Evolutionary conservation across 2,797 vertebrate species (phyloP), one percentile per base, ranked within the genome.

Genomic region (Mastacembelus armatus): DNA sequence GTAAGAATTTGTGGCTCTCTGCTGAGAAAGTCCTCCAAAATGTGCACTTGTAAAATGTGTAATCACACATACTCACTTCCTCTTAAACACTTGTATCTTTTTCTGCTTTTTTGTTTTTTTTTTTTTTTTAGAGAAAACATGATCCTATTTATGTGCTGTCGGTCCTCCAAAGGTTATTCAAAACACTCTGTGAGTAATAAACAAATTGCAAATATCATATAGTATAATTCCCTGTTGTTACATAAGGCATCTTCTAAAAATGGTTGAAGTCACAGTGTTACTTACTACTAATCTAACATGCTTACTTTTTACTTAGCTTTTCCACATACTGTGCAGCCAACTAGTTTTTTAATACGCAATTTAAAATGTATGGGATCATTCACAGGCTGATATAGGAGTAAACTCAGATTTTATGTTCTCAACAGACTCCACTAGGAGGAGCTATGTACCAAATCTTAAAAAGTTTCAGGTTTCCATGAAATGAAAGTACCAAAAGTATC

Each of bases 161-260:
- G 90, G 77, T 88, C 81, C 92, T 99, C 78, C 94, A 95, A 79
- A 94, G 88, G 81, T 90, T 95, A 87, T 95, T 98, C 92, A 92
- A 84, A 89, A 92, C 91, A 83, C 93, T 97, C 81, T 89, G 98
- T 99, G 95, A 97, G 98, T 98, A 75, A 32, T 59, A 40, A 26
- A 61, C 39, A 29, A 3, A 22, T 52, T 42, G 2, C 5, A 1
- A 38, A 14, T 7, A 38, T 39, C 0, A 30, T 44, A 43, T 45
- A 1, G 51, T 49, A 47, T 39, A 38, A 38, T 16, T 35, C 4
- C 65, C 7, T 33, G 12, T 22, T 55, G 30, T 27, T 24, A 16
- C 24, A 3, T n/a, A n/a, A n/a, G n/a, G n/a, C n/a, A n/a, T n/a
- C 2, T 59, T 18, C 2, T 54, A 48, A 54, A 12, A 40, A 21